Percentiles rank a stretch among this genome's conserved stretches.
Evolutionary conservation across 2,888 invertebrate species (phyloP).

Genomic region (Sinotaia quadrata): DNA sequence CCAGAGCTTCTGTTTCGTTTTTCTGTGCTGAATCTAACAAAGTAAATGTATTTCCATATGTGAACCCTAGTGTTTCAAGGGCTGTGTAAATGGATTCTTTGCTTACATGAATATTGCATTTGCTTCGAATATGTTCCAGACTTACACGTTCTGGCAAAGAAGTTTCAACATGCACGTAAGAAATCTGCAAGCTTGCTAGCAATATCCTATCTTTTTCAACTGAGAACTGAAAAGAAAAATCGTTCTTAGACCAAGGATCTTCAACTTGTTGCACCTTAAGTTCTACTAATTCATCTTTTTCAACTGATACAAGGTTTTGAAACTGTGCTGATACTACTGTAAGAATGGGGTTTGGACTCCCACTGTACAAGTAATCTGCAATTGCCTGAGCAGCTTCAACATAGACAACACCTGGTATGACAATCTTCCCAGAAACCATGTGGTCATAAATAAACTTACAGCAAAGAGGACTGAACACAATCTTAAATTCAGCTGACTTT

Average conservation of each 20-base stretch:
- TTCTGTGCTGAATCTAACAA: constrained; percentile 33
- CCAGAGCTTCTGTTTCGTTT: constrained; percentile 39
- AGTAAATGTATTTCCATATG: constrained; percentile 24
- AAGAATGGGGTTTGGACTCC: constrained; percentile 5
- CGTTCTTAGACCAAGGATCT: background rate
- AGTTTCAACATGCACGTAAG: constrained; percentile 8
- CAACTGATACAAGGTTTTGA: constrained; percentile 20
- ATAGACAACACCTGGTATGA: constrained; percentile 47
- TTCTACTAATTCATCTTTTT: background rate
- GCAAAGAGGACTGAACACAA: constrained; percentile 14
- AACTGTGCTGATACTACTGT: constrained; percentile 25
- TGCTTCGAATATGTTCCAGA: too few relatives aligned
- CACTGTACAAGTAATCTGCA: constrained; percentile 14
- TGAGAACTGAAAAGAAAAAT: background rate
- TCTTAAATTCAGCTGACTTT: constrained; percentile 8
- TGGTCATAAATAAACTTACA: constrained; percentile 46
- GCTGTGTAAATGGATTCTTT: constrained; percentile 20
- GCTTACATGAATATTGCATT: constrained; percentile 22
- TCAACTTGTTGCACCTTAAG: constrained; percentile 4
- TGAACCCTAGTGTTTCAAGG: constrained; percentile 28
- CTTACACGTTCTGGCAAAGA: constrained; percentile 16
- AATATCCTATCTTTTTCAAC: constrained; percentile 18
- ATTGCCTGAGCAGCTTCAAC: constrained; percentile 49
- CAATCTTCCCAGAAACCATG: constrained; percentile 36
- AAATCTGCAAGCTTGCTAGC: constrained; percentile 21